Evolutionary conservation across 1,140 invertebrate genomes (phyloP).

Genomic region (Lepidurus packardi): DNA sequence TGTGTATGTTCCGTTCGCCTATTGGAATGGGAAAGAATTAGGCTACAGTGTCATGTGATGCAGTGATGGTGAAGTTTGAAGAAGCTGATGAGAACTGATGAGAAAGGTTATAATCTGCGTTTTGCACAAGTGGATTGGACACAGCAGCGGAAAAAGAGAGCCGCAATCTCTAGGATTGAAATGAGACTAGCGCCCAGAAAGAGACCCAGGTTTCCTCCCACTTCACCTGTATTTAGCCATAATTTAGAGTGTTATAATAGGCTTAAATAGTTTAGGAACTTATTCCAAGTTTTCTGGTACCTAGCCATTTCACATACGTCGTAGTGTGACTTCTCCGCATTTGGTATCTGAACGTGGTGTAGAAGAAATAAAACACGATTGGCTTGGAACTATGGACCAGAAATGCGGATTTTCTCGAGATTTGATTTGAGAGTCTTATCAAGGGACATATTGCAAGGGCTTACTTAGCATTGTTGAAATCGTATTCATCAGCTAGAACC

Average conservation of each 20-base stretch:
- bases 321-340: not conserved
- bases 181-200: slow-evolving; percentile 32
- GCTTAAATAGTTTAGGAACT: not conserved
- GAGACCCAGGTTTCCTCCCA: slow-evolving; percentile 31
- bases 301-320: not conserved
- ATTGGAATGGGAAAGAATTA: too few species aligned
- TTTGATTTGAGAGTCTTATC: not conserved
- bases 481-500: too few species aligned
- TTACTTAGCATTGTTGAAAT: too few species aligned
- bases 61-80: too few species aligned
- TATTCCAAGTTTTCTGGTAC: not conserved
- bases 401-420: not conserved
- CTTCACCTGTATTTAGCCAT: slow-evolving; percentile 5
- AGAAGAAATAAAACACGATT: not conserved
- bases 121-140: not conserved
- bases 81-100: too few species aligned
- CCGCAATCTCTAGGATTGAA: slow-evolving; percentile 24
- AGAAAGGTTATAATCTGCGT: too few species aligned
- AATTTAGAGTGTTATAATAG: not conserved
- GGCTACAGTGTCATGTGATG: too few species aligned
- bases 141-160: not conserved
- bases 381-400: not conserved
- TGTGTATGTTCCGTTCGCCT: too few species aligned
- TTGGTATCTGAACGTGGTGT: not conserved
- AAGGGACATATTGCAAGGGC: not conserved